Evolutionary conservation across 2,888 invertebrate species (phyloP).

Genomic region (Brassicogethes aeneus): DNA sequence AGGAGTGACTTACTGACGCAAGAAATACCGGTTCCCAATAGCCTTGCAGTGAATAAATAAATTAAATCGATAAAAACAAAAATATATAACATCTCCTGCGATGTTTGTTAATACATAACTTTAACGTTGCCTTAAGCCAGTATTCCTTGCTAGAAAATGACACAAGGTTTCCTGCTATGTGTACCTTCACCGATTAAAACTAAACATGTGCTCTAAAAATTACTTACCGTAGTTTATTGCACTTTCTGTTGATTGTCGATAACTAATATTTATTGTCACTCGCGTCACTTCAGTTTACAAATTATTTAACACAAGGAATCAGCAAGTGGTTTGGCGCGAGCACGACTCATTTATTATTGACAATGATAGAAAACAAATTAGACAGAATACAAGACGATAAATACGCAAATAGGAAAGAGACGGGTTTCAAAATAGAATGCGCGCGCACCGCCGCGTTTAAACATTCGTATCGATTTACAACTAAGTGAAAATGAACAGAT

Average conservation of each 20-base stretch:
- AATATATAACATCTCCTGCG: neutral
- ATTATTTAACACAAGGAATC: no score
- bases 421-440: constrained; percentile 24
- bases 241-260: no score
- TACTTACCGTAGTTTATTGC: no score
- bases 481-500: no score
- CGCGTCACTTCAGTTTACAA: no score
- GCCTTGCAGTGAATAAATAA: constrained; percentile 11
- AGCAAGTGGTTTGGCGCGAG: constrained; percentile 28
- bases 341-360: neutral
- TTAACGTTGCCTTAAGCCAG: constrained; percentile 1
- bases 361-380: constrained; percentile 12
- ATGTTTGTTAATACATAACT: neutral
- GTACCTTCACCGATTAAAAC: no score
- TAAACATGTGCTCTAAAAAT: neutral
- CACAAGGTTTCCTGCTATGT: constrained; percentile 2
- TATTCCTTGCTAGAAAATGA: constrained; percentile 2
- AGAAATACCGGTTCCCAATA: constrained; percentile 17
- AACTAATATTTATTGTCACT: no score
- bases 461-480: no score
- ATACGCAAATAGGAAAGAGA: constrained; percentile 17
- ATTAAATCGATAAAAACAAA: constrained; percentile 1
- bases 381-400: constrained; percentile 14
- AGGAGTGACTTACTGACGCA: neutral
- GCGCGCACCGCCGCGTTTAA: no score